Percentiles rank a stretch among this genome's conserved stretches.
phyloP scores from a whole-genome alignment of 2,797 vertebrate genomes.

The Tachyglossus aculeatus region DNA sequence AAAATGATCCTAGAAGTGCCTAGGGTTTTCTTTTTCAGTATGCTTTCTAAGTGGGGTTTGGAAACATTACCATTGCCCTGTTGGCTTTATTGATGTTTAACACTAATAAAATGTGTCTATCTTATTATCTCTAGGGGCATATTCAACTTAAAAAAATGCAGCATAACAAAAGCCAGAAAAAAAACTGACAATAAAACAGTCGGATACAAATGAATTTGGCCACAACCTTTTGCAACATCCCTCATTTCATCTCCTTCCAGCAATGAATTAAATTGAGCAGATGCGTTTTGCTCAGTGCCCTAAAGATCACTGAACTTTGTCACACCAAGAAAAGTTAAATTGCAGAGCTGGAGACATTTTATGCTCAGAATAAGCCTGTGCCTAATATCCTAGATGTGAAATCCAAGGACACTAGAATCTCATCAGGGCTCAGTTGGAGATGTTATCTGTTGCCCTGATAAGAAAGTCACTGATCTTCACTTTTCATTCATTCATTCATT shows the following conservation, averaged over 20 bases:
- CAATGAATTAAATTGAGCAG: not conserved
- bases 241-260: not conserved
- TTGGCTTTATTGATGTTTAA: not conserved
- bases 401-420: not conserved
- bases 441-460: too few species aligned
- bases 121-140: not conserved
- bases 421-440: not conserved
- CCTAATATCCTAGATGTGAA: not conserved
- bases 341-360: not conserved
- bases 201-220: not conserved
- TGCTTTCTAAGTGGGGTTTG: not conserved
- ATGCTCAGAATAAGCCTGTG: too few species aligned
- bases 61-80: not conserved
- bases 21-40: not conserved
- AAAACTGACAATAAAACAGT: not conserved
- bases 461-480: too few species aligned
- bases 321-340: not conserved
- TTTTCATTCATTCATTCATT: too few species aligned
- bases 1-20: not conserved
- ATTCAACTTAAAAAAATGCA: not conserved
- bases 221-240: not conserved
- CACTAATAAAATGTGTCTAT: not conserved
- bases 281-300: not conserved
- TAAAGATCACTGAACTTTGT: not conserved
- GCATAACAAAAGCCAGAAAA: not conserved